Evolutionary conservation across 1,140 invertebrate species (phyloP), one percentile per base, ranked within the genome.

Genomic region (Scaptomyza hsui): DNA sequence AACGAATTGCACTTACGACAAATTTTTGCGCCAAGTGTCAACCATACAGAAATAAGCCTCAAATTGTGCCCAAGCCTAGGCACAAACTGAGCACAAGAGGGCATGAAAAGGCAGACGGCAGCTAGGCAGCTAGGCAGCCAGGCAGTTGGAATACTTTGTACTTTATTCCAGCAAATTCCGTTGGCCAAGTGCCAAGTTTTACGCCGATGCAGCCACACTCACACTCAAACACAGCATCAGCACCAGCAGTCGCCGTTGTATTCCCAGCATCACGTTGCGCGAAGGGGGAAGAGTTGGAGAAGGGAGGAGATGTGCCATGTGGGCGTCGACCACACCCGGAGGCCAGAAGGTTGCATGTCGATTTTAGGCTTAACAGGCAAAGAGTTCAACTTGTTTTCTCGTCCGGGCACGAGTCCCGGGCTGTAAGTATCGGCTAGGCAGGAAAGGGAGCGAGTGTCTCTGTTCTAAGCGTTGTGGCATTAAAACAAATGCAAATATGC

Each of bases 131-230:
- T n/a, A 47, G 60, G 7, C 6, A 9, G 37, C 56, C 73, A 73
- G 78, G 70, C 74, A 60, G 63, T 70, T 74, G 80, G 74, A 81
- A 81, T 81, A 81, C 82, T 81, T 81, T 77, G 70, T 83, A 82
- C 72, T 82, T 81, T 83, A 81, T 81, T 78, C 70, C 79, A 57
- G 70, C 45, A 78, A 82, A 82, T 78, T 81, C 78, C 57, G 78
- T 78, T 81, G 78, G 78, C 78, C 48, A 82, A 78, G 79, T 78
- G 78, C 78, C 78, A 81, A 81, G 74, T 82, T 81, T 81, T 71
- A 71, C 78, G 67, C 78, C 78, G 72, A 59, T 62, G 78, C 63
- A 59, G 78, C 73, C 61, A 59, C 63, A 52, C 26, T 29, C 26
- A 29, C 7, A 29, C 26, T 9, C 26, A 29, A 29, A 29, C 59